Evolutionary conservation across 2,797 vertebrate species (phyloP).

Genomic region (Falco columbarius): DNA sequence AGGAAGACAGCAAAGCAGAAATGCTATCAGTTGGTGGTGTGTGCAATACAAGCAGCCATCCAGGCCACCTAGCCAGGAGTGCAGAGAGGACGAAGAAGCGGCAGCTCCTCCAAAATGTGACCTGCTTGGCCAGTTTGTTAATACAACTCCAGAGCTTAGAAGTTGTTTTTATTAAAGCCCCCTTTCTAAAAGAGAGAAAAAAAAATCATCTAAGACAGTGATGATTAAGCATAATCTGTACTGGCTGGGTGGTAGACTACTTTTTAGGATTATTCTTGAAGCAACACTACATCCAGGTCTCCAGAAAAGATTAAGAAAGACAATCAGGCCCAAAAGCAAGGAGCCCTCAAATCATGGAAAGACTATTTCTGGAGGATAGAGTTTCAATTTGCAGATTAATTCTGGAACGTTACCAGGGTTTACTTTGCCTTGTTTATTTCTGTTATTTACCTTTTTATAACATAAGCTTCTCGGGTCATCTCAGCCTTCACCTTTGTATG

Average conservation of each 20-base stretch:
- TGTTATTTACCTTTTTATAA: background rate
- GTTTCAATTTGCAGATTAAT: background rate
- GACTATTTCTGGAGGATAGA: background rate
- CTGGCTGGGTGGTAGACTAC: background rate
- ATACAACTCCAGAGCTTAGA: background rate
- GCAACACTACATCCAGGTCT: background rate
- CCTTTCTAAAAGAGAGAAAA: background rate
- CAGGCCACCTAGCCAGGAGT: background rate
- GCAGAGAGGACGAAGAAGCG: background rate
- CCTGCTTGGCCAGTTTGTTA: background rate
- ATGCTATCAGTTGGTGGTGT: rapidly evolving
- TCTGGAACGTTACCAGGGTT: background rate
- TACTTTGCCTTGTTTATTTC: background rate
- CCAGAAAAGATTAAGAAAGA: background rate
- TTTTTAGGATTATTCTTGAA: background rate
- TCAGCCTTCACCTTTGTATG: background rate
- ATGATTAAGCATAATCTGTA: background rate
- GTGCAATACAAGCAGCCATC: background rate
- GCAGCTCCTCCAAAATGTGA: background rate
- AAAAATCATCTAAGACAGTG: background rate
- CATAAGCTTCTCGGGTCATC: background rate
- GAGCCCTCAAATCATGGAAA: background rate
- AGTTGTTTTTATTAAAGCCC: background rate
- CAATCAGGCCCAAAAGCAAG: background rate
- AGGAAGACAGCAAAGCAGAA: background rate